These are phyloP conservation scores for Cataglyphis rosenhaueri DNA, from an alignment of 2,888 invertebrate genomes.

Conservation along the genomic window DNA sequence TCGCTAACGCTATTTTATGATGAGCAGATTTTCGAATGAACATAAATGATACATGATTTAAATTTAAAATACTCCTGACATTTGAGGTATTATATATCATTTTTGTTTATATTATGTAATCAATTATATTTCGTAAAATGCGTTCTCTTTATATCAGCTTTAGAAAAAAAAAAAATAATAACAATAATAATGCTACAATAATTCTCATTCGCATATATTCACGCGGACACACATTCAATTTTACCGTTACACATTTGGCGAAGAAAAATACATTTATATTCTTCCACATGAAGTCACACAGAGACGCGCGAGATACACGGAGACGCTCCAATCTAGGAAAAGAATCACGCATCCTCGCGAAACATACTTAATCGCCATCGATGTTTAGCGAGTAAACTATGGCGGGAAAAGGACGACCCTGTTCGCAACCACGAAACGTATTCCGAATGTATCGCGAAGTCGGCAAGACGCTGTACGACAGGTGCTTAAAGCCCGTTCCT, in stretches of 20 bases:
- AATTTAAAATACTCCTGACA: neutral
- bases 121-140: neutral
- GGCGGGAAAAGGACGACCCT: neutral
- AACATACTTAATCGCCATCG: neutral
- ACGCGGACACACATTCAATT: neutral
- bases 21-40: neutral
- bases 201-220: neutral
- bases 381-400: neutral
- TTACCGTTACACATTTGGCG: neutral
- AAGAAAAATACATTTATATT: too few relatives aligned
- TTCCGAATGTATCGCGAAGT: slow-evolving; percentile 53
- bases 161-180: neutral
- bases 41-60: neutral
- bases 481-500: slow-evolving; percentile 59
- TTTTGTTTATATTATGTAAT: neutral
- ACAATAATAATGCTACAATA: neutral
- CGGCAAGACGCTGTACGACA: slow-evolving; percentile 55
- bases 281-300: too few relatives aligned
- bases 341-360: neutral
- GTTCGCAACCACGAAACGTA: slow-evolving; percentile 35
- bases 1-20: neutral
- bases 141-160: neutral
- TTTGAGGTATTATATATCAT: neutral
- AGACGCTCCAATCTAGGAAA: slow-evolving; percentile 14
- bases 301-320: neutral